Evolutionary conservation across 2,888 invertebrate genomes (phyloP).

Genomic region (Pyrgus malvae): DNA sequence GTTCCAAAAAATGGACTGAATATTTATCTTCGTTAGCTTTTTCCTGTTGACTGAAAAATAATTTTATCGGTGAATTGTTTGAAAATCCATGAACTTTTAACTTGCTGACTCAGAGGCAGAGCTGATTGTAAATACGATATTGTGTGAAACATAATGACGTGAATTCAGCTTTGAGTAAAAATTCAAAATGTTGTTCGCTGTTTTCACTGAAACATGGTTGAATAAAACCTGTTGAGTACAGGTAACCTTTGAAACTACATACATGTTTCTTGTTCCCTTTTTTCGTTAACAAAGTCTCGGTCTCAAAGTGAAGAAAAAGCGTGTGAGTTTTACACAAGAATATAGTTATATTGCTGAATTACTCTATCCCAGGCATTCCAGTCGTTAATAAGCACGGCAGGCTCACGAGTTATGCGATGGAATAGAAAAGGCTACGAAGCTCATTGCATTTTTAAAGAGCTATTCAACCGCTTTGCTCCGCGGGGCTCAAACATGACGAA

Average conservation of each 20-base stretch:
- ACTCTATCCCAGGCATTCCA: neutral
- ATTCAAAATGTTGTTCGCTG: neutral
- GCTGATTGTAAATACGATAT: no score
- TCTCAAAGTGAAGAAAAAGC: neutral
- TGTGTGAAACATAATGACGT: neutral
- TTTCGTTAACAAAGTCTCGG: neutral
- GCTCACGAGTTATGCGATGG: constrained; percentile 1
- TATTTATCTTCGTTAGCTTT: no score
- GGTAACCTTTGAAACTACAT: neutral
- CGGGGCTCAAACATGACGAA: constrained; percentile 14
- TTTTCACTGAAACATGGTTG: neutral
- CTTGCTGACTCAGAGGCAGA: no score
- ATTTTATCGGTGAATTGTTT: no score
- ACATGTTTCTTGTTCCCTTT: neutral
- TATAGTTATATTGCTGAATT: neutral
- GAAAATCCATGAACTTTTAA: no score
- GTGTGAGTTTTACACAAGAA: neutral
- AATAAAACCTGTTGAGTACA: neutral
- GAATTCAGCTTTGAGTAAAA: neutral
- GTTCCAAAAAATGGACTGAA: no score
- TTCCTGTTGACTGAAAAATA: no score
- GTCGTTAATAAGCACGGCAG: neutral
- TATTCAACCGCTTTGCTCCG: constrained; percentile 12
- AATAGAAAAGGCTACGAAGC: constrained; percentile 8
- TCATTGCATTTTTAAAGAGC: constrained; percentile 25